Percentiles rank a stretch among this genome's conserved stretches.
Evolutionary conservation across 2,888 invertebrate genomes (phyloP).

Genomic region (Nomada goodeniana): DNA sequence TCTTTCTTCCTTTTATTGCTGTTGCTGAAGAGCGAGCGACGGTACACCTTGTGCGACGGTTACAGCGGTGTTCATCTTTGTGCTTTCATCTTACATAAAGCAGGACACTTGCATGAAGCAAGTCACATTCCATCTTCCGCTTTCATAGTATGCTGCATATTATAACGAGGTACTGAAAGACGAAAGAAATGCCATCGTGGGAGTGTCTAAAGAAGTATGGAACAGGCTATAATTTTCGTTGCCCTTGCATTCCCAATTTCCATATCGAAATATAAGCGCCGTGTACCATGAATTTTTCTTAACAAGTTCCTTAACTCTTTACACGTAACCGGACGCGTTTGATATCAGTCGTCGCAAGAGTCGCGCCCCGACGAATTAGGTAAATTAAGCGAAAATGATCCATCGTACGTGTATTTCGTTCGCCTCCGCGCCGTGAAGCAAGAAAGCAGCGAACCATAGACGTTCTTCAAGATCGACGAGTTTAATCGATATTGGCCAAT

Average conservation of each 20-base stretch:
- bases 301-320: background rate
- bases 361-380: background rate
- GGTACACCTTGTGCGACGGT: constrained; percentile 6
- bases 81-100: background rate
- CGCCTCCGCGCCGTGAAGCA: background rate
- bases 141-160: background rate
- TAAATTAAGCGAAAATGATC: background rate
- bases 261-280: background rate
- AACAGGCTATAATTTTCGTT: constrained; percentile 15
- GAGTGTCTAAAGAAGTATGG: background rate
- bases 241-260: background rate
- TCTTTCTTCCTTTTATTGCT: background rate
- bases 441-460: background rate
- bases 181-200: background rate
- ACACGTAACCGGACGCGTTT: background rate
- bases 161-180: constrained; percentile 19
- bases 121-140: background rate
- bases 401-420: background rate
- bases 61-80: background rate
- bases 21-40: background rate
- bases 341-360: constrained; percentile 16
- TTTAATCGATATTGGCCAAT: constrained; percentile 32
- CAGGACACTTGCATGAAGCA: background rate
- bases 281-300: background rate
- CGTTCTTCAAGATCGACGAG: background rate